Evolutionary conservation across 2,113 vertebrate genomes (phyloP), one percentile per base, ranked within the genome.

Genomic region (Limanda limanda): DNA sequence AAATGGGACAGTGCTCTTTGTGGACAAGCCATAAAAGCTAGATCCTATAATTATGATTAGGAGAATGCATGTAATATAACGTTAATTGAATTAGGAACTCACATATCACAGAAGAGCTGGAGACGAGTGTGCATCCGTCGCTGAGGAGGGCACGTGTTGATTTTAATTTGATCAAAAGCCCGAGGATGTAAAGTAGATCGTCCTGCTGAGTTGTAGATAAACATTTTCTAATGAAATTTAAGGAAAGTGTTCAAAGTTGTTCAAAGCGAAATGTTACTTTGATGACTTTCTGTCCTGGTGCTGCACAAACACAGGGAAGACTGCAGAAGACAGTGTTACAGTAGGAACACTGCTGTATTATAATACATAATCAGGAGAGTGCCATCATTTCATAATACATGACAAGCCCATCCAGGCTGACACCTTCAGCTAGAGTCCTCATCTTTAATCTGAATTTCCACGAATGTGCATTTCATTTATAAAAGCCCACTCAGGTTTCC

Each of bases 31-130:
- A 23, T 71, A 87, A 88, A 88, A 85, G 79, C 67, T 80, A 86
- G 37, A 40, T 52, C 48, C 45, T 83, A 71, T 87, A 85, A 86
- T 89, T 77, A 85, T 86, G 76, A 88, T 77, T 45, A 59, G 61
- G 48, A 67, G 31, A 62, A 60, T 64, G 57, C 58, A 79, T 77
- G 66, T 76, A 61, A 65, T n/a, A 13, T 71, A 84, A 91, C 90
- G 78, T 88, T 91, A 76, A 92, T 90, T 85, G 83, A 89, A 86
- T 84, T 77, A 78, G 67, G 71, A 87, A 73, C 75, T 73, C 83
- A 45, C 57, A 25, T 25, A 31, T 31, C 31, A 31, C 31, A 31
- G 31, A 31, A 7, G 31, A 71, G 31, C 24, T 31, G 58, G 64
- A 57, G 64, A 82, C 76, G 13, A 10, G 61, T 18, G 42, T 62